Evolutionary conservation across 2,888 invertebrate species (phyloP).

Genomic region (Aphodius granarius): DNA sequence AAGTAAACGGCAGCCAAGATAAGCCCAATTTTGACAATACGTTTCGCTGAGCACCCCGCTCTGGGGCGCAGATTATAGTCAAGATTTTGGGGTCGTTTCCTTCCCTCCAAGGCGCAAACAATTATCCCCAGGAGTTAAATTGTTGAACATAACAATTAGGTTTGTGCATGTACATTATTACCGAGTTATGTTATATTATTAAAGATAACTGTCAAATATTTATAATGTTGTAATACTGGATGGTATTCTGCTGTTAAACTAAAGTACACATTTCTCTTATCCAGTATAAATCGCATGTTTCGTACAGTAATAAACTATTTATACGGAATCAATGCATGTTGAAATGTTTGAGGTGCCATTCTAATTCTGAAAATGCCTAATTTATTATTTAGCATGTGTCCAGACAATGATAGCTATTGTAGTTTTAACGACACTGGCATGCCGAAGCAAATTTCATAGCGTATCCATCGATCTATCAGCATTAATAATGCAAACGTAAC

Average conservation of each 20-base stretch:
- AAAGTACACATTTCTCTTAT: not conserved
- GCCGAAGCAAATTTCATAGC: not conserved
- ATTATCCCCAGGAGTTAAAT: not conserved
- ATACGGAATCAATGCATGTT: not conserved
- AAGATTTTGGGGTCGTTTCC: not conserved
- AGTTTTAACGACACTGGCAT: not conserved
- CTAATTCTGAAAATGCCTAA: not conserved
- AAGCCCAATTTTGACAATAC: not conserved
- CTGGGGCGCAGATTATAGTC: not conserved
- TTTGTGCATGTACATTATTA: not conserved
- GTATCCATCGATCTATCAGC: not conserved
- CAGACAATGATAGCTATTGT: not conserved
- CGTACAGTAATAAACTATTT: not conserved
- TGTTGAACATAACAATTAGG: not conserved
- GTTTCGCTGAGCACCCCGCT: not conserved
- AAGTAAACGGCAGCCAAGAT: not conserved
- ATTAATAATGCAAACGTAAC: not conserved
- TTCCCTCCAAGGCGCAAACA: not conserved
- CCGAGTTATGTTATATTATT: too few species aligned
- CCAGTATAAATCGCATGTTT: not conserved
- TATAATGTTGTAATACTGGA: too few species aligned
- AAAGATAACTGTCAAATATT: too few species aligned
- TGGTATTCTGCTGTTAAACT: not conserved
- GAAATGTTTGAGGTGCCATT: not conserved
- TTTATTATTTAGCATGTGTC: not conserved